Conservation (phyloP, 2,113 vertebrate species). For the Sula dactylatra region DNA sequence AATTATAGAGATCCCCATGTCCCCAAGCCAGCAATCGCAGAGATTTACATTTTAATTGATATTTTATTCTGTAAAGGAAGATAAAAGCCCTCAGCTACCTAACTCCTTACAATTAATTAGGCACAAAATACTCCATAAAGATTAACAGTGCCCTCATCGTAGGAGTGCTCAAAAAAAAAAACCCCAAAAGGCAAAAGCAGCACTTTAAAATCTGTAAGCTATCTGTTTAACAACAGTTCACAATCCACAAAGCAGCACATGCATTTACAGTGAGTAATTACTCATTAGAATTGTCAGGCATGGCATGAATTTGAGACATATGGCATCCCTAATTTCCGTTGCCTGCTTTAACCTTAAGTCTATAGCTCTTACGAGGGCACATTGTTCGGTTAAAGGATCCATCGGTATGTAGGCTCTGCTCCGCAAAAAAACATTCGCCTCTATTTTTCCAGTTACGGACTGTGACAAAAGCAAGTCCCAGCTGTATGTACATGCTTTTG, state of each 20-base stretch:
- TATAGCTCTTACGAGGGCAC: background rate
- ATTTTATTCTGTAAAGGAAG: constrained; percentile 17
- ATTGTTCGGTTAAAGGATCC: background rate
- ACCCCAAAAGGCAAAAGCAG: background rate
- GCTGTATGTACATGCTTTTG: background rate
- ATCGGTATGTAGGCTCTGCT: background rate
- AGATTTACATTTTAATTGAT: constrained; percentile 47
- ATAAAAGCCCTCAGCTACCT: constrained; percentile 20
- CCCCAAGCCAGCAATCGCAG: background rate
- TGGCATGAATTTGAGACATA: background rate
- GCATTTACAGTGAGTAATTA: background rate
- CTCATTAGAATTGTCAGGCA: background rate
- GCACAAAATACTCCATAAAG: background rate
- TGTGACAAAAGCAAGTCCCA: background rate
- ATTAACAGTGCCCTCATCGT: background rate
- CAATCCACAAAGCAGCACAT: background rate
- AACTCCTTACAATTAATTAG: constrained; percentile 25
- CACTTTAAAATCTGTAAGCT: background rate
- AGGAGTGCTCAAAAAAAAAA: background rate
- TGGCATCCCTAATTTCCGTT: background rate
- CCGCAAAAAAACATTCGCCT: background rate
- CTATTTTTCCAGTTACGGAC: background rate
- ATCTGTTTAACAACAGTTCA: background rate
- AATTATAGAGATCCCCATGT: background rate
- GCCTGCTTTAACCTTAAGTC: background rate